These are phyloP conservation scores for Parus major DNA, from an alignment of 2,113 vertebrate species.

Conservation along the genomic window DNA sequence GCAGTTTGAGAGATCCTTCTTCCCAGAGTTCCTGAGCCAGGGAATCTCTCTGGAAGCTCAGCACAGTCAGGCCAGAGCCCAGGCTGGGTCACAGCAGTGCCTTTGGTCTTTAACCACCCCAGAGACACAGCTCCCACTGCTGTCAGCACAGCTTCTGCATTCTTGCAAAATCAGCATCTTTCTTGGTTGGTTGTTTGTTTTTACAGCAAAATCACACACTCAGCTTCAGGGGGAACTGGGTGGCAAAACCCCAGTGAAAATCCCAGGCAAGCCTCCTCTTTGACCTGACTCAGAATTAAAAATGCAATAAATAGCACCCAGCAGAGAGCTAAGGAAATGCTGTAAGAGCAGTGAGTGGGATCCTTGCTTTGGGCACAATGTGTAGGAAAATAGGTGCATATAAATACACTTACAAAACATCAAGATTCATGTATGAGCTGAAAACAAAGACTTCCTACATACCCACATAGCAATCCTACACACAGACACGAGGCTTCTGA, in stretches of 20 bases:
- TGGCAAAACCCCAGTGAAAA: not conserved
- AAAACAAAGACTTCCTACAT: not conserved
- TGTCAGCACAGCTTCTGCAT: not conserved
- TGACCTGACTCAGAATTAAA: not conserved
- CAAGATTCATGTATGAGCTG: not conserved
- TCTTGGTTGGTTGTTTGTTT: not conserved
- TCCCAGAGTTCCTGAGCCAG: not conserved
- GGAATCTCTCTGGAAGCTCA: not conserved
- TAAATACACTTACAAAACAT: not conserved
- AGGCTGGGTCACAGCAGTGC: not conserved
- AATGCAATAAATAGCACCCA: not conserved
- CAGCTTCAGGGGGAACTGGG: not conserved
- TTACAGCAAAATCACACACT: not conserved
- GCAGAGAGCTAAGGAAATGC: not conserved
- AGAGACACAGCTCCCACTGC: not conserved
- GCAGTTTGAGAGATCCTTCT: not conserved
- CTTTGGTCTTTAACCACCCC: not conserved
- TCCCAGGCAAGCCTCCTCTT: not conserved
- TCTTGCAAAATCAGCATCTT: not conserved
- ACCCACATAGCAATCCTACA: not conserved
- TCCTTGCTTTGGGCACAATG: not conserved
- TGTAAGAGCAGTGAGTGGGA: not conserved
- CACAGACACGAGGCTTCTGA: not conserved
- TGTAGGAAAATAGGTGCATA: not conserved
- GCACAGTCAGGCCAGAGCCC: not conserved